Conservation (phyloP, 2,797 vertebrate species). For the Acestrorhynchus altus region DNA sequence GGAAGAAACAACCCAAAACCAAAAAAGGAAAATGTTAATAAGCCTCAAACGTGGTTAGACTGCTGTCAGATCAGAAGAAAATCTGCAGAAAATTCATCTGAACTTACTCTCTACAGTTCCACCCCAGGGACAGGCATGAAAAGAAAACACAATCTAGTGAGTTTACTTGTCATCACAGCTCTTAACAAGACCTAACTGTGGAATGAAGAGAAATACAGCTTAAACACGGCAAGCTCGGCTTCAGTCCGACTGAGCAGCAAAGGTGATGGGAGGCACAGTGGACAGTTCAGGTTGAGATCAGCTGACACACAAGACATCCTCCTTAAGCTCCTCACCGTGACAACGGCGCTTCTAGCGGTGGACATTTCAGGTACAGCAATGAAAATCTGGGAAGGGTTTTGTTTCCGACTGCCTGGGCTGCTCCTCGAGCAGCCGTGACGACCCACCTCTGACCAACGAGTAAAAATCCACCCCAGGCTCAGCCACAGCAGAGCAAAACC, state of each 20-base stretch:
- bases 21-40: slow-evolving; percentile 30
- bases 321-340: neutral
- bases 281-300: neutral
- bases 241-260: neutral
- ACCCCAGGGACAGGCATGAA: slow-evolving; percentile 91
- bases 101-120: slow-evolving; percentile 99
- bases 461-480: too few relatives aligned
- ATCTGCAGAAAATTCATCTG: slow-evolving; percentile 77
- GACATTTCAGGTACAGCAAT: too few relatives aligned
- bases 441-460: too few relatives aligned
- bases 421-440: too few relatives aligned
- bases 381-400: too few relatives aligned
- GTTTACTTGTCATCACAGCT: slow-evolving; percentile 70
- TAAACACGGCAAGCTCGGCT: neutral
- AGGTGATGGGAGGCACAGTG: neutral
- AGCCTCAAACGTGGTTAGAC: neutral
- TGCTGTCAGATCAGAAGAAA: slow-evolving; percentile 1
- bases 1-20: slow-evolving; percentile 5
- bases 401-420: too few relatives aligned
- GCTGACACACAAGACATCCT: neutral
- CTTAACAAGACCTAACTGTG: neutral
- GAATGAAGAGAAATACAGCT: neutral
- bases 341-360: too few relatives aligned
- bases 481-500: too few relatives aligned
- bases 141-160: slow-evolving; percentile 84